Evolutionary conservation across 1,140 invertebrate species (phyloP).

Genomic region (Conus betulinus): DNA sequence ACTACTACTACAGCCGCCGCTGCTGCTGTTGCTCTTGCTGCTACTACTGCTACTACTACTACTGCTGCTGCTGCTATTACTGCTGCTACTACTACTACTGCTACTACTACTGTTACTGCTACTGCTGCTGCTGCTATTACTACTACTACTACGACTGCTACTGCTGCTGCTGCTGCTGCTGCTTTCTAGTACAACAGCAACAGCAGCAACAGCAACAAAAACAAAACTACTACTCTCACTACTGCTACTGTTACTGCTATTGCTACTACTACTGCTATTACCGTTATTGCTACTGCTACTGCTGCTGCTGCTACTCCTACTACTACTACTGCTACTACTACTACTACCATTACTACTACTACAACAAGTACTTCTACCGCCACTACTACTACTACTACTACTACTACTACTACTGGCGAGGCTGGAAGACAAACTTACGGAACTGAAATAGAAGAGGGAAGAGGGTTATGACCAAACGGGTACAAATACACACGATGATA

Average conservation of each 20-base stretch:
- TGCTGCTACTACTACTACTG: neutral
- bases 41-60: neutral
- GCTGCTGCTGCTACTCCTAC: no score
- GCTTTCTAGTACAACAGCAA: no score
- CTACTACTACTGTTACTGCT: neutral
- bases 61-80: neutral
- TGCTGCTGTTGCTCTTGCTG: neutral
- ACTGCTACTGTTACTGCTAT: neutral
- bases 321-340: neutral
- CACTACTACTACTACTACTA: no score
- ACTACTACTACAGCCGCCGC: neutral
- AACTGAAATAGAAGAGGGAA: no score
- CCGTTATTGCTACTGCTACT: neutral
- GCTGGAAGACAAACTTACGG: no score
- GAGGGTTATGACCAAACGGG: no score
- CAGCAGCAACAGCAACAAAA: no score
- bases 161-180: neutral
- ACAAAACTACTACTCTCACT: no score
- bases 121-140: neutral
- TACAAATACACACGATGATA: no score
- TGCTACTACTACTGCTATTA: neutral
- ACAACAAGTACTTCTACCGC: neutral
- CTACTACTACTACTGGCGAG: no score
- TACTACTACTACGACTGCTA: no score
- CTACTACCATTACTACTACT: neutral